Evolutionary conservation across 2,113 vertebrate genomes (phyloP).

Genomic region (Aphyosemion australe): DNA sequence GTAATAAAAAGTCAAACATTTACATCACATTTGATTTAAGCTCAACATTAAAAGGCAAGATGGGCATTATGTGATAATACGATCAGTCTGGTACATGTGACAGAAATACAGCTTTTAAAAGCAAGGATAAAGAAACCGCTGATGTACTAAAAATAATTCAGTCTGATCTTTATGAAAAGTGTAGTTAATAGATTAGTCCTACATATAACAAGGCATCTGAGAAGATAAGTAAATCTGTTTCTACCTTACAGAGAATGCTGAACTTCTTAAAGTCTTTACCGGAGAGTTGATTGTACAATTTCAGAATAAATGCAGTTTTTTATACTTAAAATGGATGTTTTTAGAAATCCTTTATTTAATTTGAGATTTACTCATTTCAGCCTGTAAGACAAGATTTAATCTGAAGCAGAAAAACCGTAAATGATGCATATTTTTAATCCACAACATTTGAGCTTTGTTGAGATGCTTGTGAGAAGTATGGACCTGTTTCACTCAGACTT

Average conservation of each 20-base stretch:
- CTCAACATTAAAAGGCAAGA: conserved; percentile 61
- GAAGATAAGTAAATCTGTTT: conserved; percentile 4
- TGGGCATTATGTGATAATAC: conserved; percentile 31
- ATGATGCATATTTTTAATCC: conserved; percentile 33
- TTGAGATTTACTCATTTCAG: too few species aligned
- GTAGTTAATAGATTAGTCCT: conserved; percentile 5
- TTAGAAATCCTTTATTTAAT: too few species aligned
- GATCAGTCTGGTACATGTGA: conserved; percentile 15
- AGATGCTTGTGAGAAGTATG: not conserved
- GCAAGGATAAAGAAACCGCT: too few species aligned
- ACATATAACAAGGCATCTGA: conserved; percentile 45
- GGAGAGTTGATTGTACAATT: conserved; percentile 12
- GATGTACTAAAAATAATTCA: conserved; percentile 5
- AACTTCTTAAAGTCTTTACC: not conserved
- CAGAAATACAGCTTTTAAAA: conserved; percentile 1
- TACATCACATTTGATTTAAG: conserved; percentile 13
- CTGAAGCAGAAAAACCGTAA: not conserved
- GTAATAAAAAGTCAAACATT: conserved; percentile 25
- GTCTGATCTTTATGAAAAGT: conserved; percentile 3
- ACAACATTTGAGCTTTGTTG: conserved; percentile 5
- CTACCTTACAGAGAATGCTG: not conserved
- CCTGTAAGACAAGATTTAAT: not conserved
- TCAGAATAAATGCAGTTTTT: not conserved
- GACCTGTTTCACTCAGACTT: conserved; percentile 2
- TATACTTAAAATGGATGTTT: too few species aligned